Percentiles rank a stretch among this genome's conserved stretches.
Conservation (phyloP, 2,888 invertebrate species). For the Eilema caniola region DNA sequence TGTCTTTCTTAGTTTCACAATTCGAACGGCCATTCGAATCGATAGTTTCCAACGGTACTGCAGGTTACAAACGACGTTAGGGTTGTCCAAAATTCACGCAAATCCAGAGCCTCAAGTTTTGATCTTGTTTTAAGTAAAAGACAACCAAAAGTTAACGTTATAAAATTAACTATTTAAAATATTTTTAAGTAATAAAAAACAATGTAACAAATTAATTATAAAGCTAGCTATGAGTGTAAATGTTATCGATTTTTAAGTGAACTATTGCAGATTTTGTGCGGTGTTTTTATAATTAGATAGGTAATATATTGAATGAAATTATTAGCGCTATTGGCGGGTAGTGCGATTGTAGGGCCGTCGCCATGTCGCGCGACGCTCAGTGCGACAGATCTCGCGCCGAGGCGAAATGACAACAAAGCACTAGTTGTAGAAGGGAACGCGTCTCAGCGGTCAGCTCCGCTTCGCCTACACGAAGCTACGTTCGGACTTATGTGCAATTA, state of each 20-base stretch:
- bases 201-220: slow-evolving; percentile 87
- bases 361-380: slow-evolving; percentile 59
- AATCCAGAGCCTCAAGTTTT: slow-evolving; percentile 79
- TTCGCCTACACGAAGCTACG: slow-evolving; percentile 71
- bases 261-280: slow-evolving; percentile 86
- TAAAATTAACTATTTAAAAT: slow-evolving; percentile 85
- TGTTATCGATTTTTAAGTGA: slow-evolving; percentile 86
- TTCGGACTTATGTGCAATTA: slow-evolving; percentile 87
- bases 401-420: slow-evolving; percentile 55
- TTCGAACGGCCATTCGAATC: background rate
- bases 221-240: slow-evolving; percentile 87
- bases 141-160: slow-evolving; percentile 87
- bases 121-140: slow-evolving; percentile 83
- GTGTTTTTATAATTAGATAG: slow-evolving; percentile 88
- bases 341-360: slow-evolving; percentile 69
- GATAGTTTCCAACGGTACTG: slow-evolving; percentile 50
- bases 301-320: slow-evolving; percentile 87
- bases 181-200: slow-evolving; percentile 83
- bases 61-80: slow-evolving; percentile 64
- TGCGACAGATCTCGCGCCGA: slow-evolving; percentile 53
- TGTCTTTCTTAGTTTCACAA: background rate
- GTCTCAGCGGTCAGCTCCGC: slow-evolving; percentile 60
- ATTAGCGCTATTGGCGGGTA: slow-evolving; percentile 80
- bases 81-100: slow-evolving; percentile 79
- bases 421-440: slow-evolving; percentile 57